A percentile compares a stretch with the other conserved stretches of the same genome.
phyloP scores from a whole-genome alignment of 2,113 vertebrate species.

The Gila orcuttii region DNA sequence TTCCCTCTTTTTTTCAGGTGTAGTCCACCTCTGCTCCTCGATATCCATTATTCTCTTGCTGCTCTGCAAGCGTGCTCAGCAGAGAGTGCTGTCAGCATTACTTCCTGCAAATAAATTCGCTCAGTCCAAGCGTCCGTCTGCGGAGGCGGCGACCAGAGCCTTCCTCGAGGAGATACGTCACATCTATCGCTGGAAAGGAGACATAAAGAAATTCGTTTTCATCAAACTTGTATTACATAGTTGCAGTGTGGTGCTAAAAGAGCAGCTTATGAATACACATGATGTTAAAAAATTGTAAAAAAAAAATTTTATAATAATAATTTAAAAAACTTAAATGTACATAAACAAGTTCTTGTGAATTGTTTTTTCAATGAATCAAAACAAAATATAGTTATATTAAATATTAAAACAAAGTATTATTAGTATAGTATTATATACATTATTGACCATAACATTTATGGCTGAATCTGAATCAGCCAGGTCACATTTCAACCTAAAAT shows the following conservation, averaged over 20 bases:
- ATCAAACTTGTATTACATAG: constrained; percentile 8
- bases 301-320: too few relatives aligned
- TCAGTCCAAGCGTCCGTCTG: constrained; percentile 86
- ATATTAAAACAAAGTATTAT: neutral
- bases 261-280: neutral
- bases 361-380: neutral
- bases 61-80: constrained; percentile 55
- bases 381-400: neutral
- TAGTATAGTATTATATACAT: too few relatives aligned
- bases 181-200: constrained; percentile 88
- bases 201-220: constrained; percentile 38
- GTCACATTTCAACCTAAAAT: neutral
- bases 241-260: neutral
- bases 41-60: constrained; percentile 33
- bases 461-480: neutral
- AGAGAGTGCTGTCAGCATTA: constrained; percentile 69
- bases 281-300: too few relatives aligned
- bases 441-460: neutral
- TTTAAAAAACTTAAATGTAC: too few relatives aligned
- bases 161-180: constrained; percentile 95
- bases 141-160: constrained; percentile 89
- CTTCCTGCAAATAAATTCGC: constrained; percentile 89
- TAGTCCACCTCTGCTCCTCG: constrained; percentile 57
- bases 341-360: neutral
- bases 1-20: constrained; percentile 36